Evolutionary conservation across 2,797 vertebrate species (phyloP).

Genomic region (Lindbergichthys nudifrons): DNA sequence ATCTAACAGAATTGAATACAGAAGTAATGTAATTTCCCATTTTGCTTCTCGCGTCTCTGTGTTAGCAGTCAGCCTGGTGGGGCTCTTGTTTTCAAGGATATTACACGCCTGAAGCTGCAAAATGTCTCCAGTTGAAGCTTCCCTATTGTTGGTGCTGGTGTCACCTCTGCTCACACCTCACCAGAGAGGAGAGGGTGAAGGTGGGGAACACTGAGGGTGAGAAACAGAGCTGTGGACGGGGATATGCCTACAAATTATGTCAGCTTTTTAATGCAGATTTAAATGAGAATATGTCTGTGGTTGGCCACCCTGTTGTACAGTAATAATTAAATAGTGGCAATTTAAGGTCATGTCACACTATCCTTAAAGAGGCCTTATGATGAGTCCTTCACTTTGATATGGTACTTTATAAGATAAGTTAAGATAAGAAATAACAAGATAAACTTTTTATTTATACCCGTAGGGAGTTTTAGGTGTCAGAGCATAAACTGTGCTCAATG

Average conservation of each 20-base stretch:
- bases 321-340: no score
- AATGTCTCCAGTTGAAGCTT: slow-evolving; percentile 17
- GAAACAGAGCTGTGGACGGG: neutral
- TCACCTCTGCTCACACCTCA: slow-evolving; percentile 27
- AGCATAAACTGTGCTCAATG: no score
- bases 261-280: neutral
- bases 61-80: slow-evolving; percentile 24
- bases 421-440: no score
- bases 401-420: no score
- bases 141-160: slow-evolving; percentile 6
- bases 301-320: no score
- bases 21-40: slow-evolving; percentile 64
- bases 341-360: no score
- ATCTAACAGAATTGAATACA: slow-evolving; percentile 30
- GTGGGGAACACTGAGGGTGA: slow-evolving; percentile 1
- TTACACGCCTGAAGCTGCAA: neutral
- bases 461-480: no score
- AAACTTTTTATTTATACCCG: no score
- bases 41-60: slow-evolving; percentile 43
- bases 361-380: no score
- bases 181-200: neutral
- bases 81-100: slow-evolving; percentile 14
- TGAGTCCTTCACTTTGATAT: no score
- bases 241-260: neutral
- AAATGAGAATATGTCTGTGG: neutral